Conservation (phyloP, 2,113 vertebrate species). For the Lates calcarifer region DNA sequence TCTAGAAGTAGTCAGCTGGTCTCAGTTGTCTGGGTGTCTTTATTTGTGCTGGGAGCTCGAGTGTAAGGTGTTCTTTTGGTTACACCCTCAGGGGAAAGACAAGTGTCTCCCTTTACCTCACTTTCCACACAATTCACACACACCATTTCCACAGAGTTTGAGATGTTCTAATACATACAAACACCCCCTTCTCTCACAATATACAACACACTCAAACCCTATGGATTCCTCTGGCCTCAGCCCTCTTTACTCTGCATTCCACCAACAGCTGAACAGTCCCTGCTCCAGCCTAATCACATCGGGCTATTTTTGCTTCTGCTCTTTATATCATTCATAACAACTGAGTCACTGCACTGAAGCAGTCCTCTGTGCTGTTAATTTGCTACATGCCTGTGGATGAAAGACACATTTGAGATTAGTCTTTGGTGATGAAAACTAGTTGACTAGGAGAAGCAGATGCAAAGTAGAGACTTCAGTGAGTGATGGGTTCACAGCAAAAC, state of each 20-base stretch:
- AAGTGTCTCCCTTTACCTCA: conserved; percentile 5
- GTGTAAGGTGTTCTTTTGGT: not conserved
- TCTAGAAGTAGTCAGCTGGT: not conserved
- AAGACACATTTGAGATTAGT: not conserved
- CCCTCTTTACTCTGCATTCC: conserved; percentile 46
- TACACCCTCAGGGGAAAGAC: not conserved
- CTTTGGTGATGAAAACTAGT: conserved; percentile 1
- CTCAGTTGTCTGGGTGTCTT: conserved; percentile 3
- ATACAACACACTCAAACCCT: not conserved
- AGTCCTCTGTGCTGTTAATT: conserved; percentile 39
- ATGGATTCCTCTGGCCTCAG: conserved; percentile 8
- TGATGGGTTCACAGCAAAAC: not conserved
- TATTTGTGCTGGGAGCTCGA: not conserved
- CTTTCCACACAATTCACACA: not conserved
- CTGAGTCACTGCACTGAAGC: conserved; percentile 25
- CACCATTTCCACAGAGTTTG: not conserved
- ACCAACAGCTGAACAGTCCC: conserved; percentile 69
- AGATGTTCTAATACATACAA: not conserved
- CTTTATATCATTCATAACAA: conserved; percentile 36
- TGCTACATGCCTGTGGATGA: conserved; percentile 26
- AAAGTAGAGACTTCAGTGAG: not conserved
- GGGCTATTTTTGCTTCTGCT: conserved; percentile 67
- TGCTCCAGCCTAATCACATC: conserved; percentile 51
- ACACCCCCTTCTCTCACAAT: not conserved
- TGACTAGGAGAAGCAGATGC: not conserved